These are phyloP conservation scores for Tinea pellionella DNA, from an alignment of 2,888 invertebrate species.

Conservation along the genomic window DNA sequence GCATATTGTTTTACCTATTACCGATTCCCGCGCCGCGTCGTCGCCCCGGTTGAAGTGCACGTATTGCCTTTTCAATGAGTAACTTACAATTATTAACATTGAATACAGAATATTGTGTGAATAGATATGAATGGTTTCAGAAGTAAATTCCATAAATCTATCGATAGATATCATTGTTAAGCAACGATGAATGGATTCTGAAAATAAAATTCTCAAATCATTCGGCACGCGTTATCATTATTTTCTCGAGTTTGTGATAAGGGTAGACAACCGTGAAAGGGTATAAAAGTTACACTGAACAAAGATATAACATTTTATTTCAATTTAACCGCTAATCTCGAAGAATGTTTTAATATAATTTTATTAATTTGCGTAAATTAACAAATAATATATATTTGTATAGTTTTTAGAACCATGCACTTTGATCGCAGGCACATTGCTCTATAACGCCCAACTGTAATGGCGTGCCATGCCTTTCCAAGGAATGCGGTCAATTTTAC, in stretches of 20 bases:
- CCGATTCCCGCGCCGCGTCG: no score
- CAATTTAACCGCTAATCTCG: not conserved
- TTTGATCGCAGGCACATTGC: not conserved
- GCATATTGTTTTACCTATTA: not conserved
- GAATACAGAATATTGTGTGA: not conserved
- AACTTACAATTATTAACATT: not conserved
- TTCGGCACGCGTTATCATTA: constrained; percentile 4
- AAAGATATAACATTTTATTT: constrained; percentile 2
- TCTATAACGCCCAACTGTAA: no score
- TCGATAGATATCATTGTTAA: not conserved
- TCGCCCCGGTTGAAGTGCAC: not conserved
- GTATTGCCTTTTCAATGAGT: not conserved
- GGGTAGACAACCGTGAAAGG: constrained; percentile 8
- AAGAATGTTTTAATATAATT: not conserved
- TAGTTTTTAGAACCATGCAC: not conserved
- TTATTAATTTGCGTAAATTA: not conserved
- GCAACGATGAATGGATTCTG: not conserved
- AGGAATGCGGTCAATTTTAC: constrained; percentile 13
- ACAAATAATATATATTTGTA: no score
- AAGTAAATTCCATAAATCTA: not conserved
- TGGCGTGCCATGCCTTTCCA: not conserved
- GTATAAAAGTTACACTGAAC: not conserved
- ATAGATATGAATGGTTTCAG: not conserved
- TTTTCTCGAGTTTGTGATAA: not conserved
- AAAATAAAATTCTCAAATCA: not conserved